Conservation (phyloP, 1,140 invertebrate species). For the Gryon sp. region DNA sequence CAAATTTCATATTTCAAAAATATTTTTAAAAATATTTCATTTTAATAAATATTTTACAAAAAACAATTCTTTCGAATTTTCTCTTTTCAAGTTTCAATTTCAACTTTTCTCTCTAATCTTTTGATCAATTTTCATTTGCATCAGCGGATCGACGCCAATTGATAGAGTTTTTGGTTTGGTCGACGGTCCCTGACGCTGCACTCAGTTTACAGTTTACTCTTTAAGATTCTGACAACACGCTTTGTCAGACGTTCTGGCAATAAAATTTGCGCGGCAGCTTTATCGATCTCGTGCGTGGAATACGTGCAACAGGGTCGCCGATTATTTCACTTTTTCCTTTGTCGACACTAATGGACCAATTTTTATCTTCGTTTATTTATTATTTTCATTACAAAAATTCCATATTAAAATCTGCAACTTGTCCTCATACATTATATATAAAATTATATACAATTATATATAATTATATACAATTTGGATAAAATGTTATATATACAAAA, state of each 20-base stretch:
- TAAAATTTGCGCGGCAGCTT: slow-evolving; percentile 60
- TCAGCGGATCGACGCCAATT: slow-evolving; percentile 66
- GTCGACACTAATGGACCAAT: not conserved
- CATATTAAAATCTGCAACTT: too few species aligned
- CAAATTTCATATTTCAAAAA: too few species aligned
- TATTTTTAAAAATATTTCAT: too few species aligned
- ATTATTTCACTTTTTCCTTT: slow-evolving; percentile 15
- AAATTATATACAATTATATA: too few species aligned
- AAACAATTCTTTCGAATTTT: too few species aligned
- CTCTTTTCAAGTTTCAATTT: too few species aligned
- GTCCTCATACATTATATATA: too few species aligned
- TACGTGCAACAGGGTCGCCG: slow-evolving; percentile 65
- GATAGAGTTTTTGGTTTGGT: slow-evolving; percentile 66
- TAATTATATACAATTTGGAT: too few species aligned
- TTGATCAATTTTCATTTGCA: too few species aligned
- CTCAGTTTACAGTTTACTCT: slow-evolving; percentile 17
- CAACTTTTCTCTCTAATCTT: too few species aligned
- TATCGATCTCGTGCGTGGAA: slow-evolving; percentile 59
- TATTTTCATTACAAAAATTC: not conserved
- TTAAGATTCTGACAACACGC: not conserved
- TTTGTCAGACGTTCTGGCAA: slow-evolving; percentile 27
- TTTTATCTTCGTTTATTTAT: not conserved
- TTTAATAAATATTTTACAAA: too few species aligned
- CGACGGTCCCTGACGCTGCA: slow-evolving; percentile 55
- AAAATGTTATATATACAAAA: too few species aligned